These are phyloP conservation scores for Misgurnus mizolepis DNA, from an alignment of 2,113 vertebrate species.

Conservation along the genomic window DNA sequence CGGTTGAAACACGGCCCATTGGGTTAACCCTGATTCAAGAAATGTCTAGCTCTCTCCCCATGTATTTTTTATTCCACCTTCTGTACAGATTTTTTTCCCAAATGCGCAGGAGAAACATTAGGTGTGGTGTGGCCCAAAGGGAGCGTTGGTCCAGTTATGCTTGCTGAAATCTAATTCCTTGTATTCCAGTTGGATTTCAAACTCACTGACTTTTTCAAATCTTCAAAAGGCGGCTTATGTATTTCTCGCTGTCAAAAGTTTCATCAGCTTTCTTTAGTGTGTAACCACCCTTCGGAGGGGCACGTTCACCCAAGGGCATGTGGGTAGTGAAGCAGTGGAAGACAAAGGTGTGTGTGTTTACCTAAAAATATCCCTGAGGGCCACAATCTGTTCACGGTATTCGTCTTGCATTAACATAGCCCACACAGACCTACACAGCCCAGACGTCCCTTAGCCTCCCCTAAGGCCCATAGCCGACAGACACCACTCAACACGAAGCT, in stretches of 20 bases:
- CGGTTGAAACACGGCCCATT: too few species aligned
- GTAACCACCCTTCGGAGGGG: neutral
- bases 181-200: neutral
- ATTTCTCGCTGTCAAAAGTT: neutral
- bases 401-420: slow-evolving; percentile 51
- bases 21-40: too few species aligned
- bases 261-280: slow-evolving; percentile 2
- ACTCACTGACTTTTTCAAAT: neutral
- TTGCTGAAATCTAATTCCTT: too few species aligned
- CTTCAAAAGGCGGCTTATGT: neutral
- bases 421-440: neutral
- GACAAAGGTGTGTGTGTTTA: slow-evolving; percentile 53
- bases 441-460: slow-evolving; percentile 16
- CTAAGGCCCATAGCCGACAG: neutral
- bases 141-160: too few species aligned
- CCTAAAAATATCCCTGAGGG: slow-evolving; percentile 57
- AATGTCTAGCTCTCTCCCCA: too few species aligned
- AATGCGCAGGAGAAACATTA: too few species aligned
- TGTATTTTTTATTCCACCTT: too few species aligned
- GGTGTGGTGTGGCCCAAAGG: too few species aligned
- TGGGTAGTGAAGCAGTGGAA: slow-evolving; percentile 43
- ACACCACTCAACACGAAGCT: neutral
- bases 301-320: slow-evolving; percentile 44
- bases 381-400: slow-evolving; percentile 54
- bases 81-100: too few species aligned